These are phyloP conservation scores for Anoplolepis gracilipes DNA, from an alignment of 1,140 invertebrate species.

Conservation along the genomic window DNA sequence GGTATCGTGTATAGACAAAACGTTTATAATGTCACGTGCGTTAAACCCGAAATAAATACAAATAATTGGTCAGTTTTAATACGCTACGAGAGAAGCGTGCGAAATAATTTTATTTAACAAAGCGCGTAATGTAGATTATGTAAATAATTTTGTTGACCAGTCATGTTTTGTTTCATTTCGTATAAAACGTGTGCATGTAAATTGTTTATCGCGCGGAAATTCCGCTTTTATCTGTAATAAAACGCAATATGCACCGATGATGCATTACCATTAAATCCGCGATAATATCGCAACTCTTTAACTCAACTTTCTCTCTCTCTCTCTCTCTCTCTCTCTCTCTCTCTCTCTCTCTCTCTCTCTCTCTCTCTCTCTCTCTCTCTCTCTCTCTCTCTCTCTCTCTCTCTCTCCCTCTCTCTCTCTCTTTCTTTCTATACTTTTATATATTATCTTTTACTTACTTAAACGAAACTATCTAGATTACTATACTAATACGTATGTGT, in stretches of 20 bases:
- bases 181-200: constrained; percentile 62
- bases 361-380: not conserved
- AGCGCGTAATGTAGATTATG: constrained; percentile 63
- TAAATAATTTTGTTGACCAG: constrained; percentile 63
- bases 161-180: constrained; percentile 62
- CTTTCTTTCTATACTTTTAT: too few species aligned
- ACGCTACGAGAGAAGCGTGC: constrained; percentile 60
- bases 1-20: constrained; percentile 63
- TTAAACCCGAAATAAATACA: constrained; percentile 64
- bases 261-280: constrained; percentile 60
- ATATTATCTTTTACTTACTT: constrained; percentile 43
- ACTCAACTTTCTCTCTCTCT: constrained; percentile 26
- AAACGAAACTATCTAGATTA: constrained; percentile 3
- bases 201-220: constrained; percentile 62
- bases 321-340: too few species aligned
- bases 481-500: not conserved
- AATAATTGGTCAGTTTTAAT: constrained; percentile 64
- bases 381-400: too few species aligned
- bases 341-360: not conserved
- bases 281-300: constrained; percentile 61
- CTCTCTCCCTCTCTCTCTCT: too few species aligned
- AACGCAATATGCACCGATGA: constrained; percentile 62
- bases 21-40: constrained; percentile 62
- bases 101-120: constrained; percentile 64
- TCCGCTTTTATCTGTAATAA: constrained; percentile 63